Conservation (phyloP, 2,797 vertebrate genomes). For the Mormyrus proboscirostris region DNA sequence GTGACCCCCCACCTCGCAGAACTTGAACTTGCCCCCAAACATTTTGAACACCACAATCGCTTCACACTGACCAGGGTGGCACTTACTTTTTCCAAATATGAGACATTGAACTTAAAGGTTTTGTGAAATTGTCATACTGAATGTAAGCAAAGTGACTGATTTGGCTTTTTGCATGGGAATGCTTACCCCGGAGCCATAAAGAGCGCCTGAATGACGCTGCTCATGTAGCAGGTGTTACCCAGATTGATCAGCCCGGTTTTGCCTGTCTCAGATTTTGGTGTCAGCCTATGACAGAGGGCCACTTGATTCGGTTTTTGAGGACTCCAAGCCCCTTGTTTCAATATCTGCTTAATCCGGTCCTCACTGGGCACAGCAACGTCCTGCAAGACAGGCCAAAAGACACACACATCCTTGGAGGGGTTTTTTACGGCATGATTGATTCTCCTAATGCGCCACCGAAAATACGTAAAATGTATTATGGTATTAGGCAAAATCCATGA, state of each 20-base stretch:
- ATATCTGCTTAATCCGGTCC: conserved; percentile 66
- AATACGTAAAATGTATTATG: not conserved
- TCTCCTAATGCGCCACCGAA: not conserved
- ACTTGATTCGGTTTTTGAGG: conserved; percentile 64
- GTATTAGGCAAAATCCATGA: not conserved
- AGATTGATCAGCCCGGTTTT: conserved; percentile 71
- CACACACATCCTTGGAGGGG: not conserved
- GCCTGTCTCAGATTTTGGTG: conserved; percentile 68
- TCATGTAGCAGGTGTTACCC: conserved; percentile 76
- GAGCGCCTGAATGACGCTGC: conserved; percentile 70
- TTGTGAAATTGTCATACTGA: not conserved
- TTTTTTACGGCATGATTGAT: not conserved
- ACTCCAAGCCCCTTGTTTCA: conserved; percentile 70
- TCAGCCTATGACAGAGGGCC: conserved; percentile 62
- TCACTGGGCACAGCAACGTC: conserved; percentile 64
- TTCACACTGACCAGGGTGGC: not conserved
- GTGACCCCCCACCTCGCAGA: not conserved
- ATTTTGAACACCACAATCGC: not conserved
- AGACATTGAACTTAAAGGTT: not conserved
- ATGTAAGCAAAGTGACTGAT: not conserved
- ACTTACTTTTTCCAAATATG: not conserved
- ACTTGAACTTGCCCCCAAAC: not conserved
- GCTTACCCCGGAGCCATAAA: conserved; percentile 68
- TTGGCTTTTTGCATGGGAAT: not conserved
- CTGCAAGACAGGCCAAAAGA: conserved; percentile 38